Evolutionary conservation across 2,888 invertebrate species (phyloP).

Genomic region (Synanthedon tipuliformis): DNA sequence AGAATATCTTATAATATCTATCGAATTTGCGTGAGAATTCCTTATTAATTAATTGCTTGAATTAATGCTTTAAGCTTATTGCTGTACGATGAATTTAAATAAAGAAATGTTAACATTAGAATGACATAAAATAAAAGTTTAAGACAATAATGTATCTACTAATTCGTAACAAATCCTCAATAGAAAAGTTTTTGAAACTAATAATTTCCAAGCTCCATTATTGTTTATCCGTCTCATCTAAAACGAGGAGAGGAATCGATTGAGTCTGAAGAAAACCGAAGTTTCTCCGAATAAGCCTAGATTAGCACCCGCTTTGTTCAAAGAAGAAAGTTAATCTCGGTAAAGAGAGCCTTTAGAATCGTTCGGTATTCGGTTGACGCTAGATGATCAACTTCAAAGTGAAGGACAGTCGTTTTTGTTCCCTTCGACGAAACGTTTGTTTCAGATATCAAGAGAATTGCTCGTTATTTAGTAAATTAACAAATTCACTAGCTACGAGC

Average conservation of each 20-base stretch:
- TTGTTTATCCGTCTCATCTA: slow-evolving; percentile 2
- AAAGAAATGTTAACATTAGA: too few relatives aligned
- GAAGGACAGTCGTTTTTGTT: slow-evolving; percentile 1
- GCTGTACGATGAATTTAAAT: too few relatives aligned
- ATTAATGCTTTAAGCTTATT: too few relatives aligned
- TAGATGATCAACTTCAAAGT: slow-evolving; percentile 5
- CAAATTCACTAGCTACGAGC: neutral
- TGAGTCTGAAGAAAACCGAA: slow-evolving; percentile 23
- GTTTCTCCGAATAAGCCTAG: slow-evolving; percentile 20
- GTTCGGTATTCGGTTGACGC: slow-evolving; percentile 9
- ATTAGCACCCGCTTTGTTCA: slow-evolving; percentile 28
- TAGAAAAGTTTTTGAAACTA: neutral
- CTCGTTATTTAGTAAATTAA: slow-evolving; percentile 6
- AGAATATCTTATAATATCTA: too few relatives aligned
- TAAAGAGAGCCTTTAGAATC: slow-evolving; percentile 10
- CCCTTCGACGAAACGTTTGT: slow-evolving; percentile 1
- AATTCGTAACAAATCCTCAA: neutral
- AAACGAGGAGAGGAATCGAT: slow-evolving; percentile 15
- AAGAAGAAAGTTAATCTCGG: slow-evolving; percentile 18
- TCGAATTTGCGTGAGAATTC: too few relatives aligned
- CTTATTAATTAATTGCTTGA: too few relatives aligned
- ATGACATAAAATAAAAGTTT: neutral
- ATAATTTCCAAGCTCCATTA: slow-evolving; percentile 6
- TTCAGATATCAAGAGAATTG: neutral
- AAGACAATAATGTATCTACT: neutral